Evolutionary conservation across 1,140 invertebrate species (phyloP).

Genomic region (Bombus polaris): DNA sequence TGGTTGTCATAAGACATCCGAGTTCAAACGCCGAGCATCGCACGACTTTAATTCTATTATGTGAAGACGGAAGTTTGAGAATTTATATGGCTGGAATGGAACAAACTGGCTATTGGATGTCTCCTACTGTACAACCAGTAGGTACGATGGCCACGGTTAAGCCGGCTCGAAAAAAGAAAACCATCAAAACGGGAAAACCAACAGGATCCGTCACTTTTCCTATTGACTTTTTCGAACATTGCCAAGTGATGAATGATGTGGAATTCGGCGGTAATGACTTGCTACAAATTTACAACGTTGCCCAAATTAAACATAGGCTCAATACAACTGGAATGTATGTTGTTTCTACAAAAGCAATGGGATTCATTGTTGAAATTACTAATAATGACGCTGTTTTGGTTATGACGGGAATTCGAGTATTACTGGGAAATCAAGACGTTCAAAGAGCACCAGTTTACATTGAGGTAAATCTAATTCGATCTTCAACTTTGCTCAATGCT

Average conservation of each 20-base stretch:
- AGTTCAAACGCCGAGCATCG: constrained; percentile 89
- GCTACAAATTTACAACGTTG: constrained; percentile 96
- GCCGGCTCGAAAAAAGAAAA: constrained; percentile 84
- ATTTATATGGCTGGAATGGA: constrained; percentile 92
- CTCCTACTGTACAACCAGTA: constrained; percentile 89
- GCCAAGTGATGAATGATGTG: constrained; percentile 94
- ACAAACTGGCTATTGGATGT: constrained; percentile 91
- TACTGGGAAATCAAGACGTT: constrained; percentile 93
- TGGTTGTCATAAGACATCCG: constrained; percentile 95
- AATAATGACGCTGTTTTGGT: constrained; percentile 95
- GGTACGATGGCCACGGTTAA: constrained; percentile 80
- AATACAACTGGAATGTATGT: constrained; percentile 96
- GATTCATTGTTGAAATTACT: constrained; percentile 94
- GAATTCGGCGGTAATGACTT: constrained; percentile 98
- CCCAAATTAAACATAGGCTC: constrained; percentile 96
- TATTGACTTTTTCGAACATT: constrained; percentile 98
- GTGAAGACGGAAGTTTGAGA: constrained; percentile 97
- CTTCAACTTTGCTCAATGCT: not conserved
- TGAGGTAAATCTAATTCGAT: constrained; percentile 83
- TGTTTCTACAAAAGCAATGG: constrained; percentile 93
- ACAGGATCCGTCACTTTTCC: constrained; percentile 88
- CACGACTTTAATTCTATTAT: constrained; percentile 96
- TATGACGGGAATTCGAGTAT: constrained; percentile 93
- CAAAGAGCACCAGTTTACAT: constrained; percentile 92
- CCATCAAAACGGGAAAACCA: constrained; percentile 84